phyloP scores from a whole-genome alignment of 2,797 vertebrate species.

The Anolis apletophallus region DNA sequence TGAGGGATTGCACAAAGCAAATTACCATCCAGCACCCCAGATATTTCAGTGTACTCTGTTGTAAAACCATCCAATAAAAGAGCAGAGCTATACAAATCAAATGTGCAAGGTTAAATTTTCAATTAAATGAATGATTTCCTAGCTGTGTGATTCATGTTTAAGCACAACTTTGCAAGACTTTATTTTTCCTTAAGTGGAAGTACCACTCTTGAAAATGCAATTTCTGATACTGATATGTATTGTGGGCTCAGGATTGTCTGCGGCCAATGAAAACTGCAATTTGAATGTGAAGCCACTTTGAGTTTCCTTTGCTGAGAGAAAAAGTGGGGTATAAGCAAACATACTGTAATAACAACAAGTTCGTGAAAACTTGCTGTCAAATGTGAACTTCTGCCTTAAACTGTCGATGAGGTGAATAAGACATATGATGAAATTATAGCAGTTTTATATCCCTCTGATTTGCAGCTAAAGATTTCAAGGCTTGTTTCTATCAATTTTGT shows the following conservation, averaged over 20 bases:
- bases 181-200: not conserved
- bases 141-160: not conserved
- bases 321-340: too few relatives aligned
- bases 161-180: not conserved
- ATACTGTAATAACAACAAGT: not conserved
- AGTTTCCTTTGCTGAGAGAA: too few relatives aligned
- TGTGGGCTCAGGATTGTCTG: too few relatives aligned
- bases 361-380: not conserved
- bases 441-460: not conserved
- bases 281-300: not conserved
- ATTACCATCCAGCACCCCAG: not conserved
- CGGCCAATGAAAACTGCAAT: not conserved
- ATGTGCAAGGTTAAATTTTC: not conserved
- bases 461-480: not conserved
- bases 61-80: slow-evolving; percentile 1
- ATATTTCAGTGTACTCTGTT: not conserved
- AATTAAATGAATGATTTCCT: not conserved
- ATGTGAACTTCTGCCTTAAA: not conserved
- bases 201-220: not conserved
- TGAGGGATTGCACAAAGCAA: not conserved
- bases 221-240: not conserved
- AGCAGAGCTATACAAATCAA: not conserved
- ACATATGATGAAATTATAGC: not conserved
- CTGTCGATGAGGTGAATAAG: not conserved
- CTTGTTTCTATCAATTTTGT: not conserved